A percentile compares a stretch with the other conserved stretches of the same genome.
Evolutionary conservation across 2,113 vertebrate genomes (phyloP).

Genomic region (Macrotis lagotis): DNA sequence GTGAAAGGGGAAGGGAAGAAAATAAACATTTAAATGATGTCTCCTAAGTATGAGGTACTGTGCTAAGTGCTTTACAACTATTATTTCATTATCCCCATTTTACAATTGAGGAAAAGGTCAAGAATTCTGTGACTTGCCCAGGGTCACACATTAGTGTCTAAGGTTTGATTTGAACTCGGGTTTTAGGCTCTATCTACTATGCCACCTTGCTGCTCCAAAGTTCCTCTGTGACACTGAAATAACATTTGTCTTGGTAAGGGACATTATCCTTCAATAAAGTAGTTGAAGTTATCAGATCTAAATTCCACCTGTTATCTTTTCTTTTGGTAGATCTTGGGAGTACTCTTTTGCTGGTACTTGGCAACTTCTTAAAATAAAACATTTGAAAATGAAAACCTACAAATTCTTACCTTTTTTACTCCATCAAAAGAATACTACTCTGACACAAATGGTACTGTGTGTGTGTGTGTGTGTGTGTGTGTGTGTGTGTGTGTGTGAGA

Average conservation of each 20-base stretch:
- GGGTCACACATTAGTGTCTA: not conserved
- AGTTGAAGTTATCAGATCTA: not conserved
- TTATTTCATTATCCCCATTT: not conserved
- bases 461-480: not conserved
- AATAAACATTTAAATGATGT: not conserved
- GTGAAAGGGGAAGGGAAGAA: not conserved
- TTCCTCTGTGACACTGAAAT: not conserved
- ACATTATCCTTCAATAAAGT: not conserved
- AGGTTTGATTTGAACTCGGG: not conserved
- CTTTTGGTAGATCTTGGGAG: not conserved
- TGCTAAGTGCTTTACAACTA: not conserved
- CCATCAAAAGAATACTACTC: not conserved
- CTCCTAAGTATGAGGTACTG: not conserved
- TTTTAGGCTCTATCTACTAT: not conserved
- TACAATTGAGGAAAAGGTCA: not conserved
- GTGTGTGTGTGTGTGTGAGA: not conserved
- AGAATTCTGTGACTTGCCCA: not conserved
- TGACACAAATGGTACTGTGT: not conserved
- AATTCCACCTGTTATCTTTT: not conserved
- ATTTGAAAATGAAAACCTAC: conserved; percentile 2
- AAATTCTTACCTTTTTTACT: not conserved
- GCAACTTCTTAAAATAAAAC: not conserved
- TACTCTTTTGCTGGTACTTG: too few relatives aligned
- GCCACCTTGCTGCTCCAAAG: not conserved
- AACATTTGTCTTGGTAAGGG: not conserved